Conservation (phyloP, 2,113 vertebrate species). For the rat (Rattus norvegicus) region GRCr8 NC_086026.1:55873001-55873500, state of each 20-base stretch:
- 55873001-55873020: not conserved
- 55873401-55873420: not conserved
- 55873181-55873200: not conserved
- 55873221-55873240: not conserved
- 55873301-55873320: not conserved
- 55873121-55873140: not conserved
- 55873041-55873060: not conserved
- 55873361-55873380: not conserved
- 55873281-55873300: not conserved
- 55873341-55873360: not conserved
- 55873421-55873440: not conserved
- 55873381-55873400: not conserved
- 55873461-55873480: too few relatives aligned
- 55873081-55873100: not conserved
- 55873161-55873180: not conserved
- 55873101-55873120: not conserved
- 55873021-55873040: accelerated
- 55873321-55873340: not conserved
- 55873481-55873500: not conserved
- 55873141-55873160: not conserved
- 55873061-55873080: not conserved
- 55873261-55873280: not conserved
- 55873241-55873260: not conserved
- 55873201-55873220: not conserved
- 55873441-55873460: not conserved